Evolutionary conservation across 1,140 invertebrate species (phyloP), one percentile per base, ranked within the genome.

Genomic region (Charaxes varanes): DNA sequence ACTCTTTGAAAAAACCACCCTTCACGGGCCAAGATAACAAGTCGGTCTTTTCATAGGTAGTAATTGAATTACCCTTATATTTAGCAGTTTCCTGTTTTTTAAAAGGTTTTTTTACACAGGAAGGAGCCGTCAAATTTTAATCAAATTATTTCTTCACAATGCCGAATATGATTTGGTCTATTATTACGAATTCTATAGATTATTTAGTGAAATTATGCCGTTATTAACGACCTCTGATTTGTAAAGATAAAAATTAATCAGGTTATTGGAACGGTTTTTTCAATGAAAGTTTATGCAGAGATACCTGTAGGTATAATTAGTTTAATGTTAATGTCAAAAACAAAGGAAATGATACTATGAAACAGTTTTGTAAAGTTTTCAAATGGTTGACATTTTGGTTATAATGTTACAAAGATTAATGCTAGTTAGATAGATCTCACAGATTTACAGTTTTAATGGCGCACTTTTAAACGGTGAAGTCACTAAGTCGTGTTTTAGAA

Each of bases 101-200:
- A 43, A 51, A 50, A 33, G 26, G 32, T 55, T 63, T n/a, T 60
- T 64, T 61, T 48, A 37, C 26, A 61, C 73, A 71, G 73, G 73
- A 78, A 71, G 62, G 58, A 74, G 64, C 60, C 45, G 73, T 74
- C 73, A 74, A 74, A 74, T 70, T 72, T 78, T 78, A 78, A 78
- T 78, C 62, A 78, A 78, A 78, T 78, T 78, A 78, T 62, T 70
- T 31, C 19, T 26, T 44, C 18, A 72, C 58, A 77, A 77, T 58
- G 58, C 41, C 36, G 48, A 62, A 73, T 77, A 73, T 77, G 69
- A 77, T 73, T 67, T 56, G 23, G 21, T 42, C 44, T 34, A 51
- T 47, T 46, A 31, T 31, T 24, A 37, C 27, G 11, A 31, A 47
- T 59, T 41, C 40, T 41, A 44, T 59, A 62, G n/a, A n/a, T 69